These are phyloP conservation scores for Nematolebias whitei DNA, from an alignment of 2,113 vertebrate species.

Conservation along the genomic window DNA sequence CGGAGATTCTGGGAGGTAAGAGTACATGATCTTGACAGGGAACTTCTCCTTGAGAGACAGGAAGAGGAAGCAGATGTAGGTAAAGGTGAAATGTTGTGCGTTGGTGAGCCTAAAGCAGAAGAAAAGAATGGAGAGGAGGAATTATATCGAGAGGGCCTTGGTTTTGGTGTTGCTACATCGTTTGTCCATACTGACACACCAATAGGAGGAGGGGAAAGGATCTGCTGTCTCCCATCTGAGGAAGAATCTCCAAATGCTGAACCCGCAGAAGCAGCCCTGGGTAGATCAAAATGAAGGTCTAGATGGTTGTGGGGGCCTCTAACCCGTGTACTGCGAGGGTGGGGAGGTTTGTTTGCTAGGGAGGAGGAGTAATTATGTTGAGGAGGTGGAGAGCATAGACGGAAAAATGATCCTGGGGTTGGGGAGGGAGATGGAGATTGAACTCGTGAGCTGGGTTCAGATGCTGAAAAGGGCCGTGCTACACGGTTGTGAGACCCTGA, in stretches of 20 bases:
- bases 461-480: constrained; percentile 77
- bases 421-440: constrained; percentile 76
- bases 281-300: constrained; percentile 67
- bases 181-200: constrained; percentile 73
- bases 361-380: constrained; percentile 51
- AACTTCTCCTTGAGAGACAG: constrained; percentile 32
- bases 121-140: constrained; percentile 32
- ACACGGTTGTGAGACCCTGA: constrained; percentile 67
- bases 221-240: constrained; percentile 57
- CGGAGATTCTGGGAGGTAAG: constrained; percentile 40
- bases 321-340: constrained; percentile 50
- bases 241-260: constrained; percentile 36
- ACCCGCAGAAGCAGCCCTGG: constrained; percentile 46
- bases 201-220: constrained; percentile 77
- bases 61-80: constrained; percentile 28
- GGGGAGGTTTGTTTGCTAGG: constrained; percentile 72
- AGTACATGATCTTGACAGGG: constrained; percentile 39
- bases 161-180: constrained; percentile 63
- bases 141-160: constrained; percentile 52
- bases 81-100: constrained; percentile 7
- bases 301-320: constrained; percentile 66
- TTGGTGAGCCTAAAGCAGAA: constrained; percentile 41
- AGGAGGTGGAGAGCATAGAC: constrained; percentile 76
- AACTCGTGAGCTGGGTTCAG: constrained; percentile 81
- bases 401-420: constrained; percentile 43